These are phyloP conservation scores for Marronus borbonicus DNA, from an alignment of 2,888 invertebrate genomes.

Conservation along the genomic window DNA sequence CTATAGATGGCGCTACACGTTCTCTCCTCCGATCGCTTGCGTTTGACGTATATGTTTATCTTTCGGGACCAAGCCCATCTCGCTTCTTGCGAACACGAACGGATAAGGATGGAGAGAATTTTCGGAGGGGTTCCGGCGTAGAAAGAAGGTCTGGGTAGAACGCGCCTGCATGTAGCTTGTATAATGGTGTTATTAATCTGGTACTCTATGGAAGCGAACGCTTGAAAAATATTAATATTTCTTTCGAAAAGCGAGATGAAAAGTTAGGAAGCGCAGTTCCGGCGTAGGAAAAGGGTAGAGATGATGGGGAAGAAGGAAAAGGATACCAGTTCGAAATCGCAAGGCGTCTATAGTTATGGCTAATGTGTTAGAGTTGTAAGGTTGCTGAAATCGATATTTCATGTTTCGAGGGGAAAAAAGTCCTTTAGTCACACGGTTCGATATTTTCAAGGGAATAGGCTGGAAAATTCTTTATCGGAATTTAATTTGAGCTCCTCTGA, in stretches of 20 bases:
- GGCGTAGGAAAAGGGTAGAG: no score
- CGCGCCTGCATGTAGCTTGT: neutral
- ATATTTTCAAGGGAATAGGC: no score
- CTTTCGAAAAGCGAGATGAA: neutral
- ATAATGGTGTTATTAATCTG: conserved; percentile 26
- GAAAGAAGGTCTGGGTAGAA: neutral
- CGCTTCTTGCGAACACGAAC: neutral
- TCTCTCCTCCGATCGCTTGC: conserved; percentile 1
- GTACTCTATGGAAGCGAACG: conserved; percentile 2
- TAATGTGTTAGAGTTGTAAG: no score
- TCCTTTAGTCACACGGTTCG: no score
- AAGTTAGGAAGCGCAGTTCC: neutral
- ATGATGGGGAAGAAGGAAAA: no score
- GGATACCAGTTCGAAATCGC: no score
- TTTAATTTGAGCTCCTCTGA: no score
- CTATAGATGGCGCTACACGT: conserved; percentile 9
- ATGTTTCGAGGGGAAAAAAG: no score
- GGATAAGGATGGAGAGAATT: neutral
- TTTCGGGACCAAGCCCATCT: conserved; percentile 15
- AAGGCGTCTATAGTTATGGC: no score
- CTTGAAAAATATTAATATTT: conserved; percentile 35
- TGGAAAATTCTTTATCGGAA: no score
- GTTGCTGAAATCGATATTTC: no score
- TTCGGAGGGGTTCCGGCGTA: neutral
- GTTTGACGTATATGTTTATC: conserved; percentile 40